Evolutionary conservation across 2,888 invertebrate species (phyloP), one percentile per base, ranked within the genome.

Genomic region (Diploptera punctata): DNA sequence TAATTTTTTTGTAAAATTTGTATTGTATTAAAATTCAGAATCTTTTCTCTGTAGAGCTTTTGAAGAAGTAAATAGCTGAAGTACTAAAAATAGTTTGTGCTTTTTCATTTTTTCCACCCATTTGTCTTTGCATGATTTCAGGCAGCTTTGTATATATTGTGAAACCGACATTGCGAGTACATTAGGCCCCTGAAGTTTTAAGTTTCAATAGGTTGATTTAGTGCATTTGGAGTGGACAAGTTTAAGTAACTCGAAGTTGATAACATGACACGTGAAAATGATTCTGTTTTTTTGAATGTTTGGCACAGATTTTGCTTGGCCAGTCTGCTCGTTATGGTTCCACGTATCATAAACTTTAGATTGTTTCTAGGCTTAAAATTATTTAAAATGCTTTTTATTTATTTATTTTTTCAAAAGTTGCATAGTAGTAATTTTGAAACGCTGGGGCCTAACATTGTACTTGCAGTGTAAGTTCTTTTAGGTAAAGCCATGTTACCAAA

Each of bases 61-160:
- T 76, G 72, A 74, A 73, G 74, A 74, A 77, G 77, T 77, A 77
- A 77, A 77, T 74, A 74, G 75, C 74, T 74, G 73, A 76, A 74
- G 72, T 71, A 67, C 71, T 68, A 68, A 75, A 74, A 76, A 73
- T 65, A 73, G 70, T 72, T 70, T 62, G 73, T 71, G 74, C 76
- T 75, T 73, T 74, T 76, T 77, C n/a, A n/a, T n/a, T 77, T 74
- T 73, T 75, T 70, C 60, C 70, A 71, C 47, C 33, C 65, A 69
- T 52, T 73, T 74, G 71, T 76, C 75, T 76, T 69, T 77, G 77
- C 77, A 77, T 77, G 77, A 74, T 77, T 77, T 75, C 77, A 77
- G 76, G 72, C 74, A 73, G 74, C 75, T 74, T 75, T 73, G 71
- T 74, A 73, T 71, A 71, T 72, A 73, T 69, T 70, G 21, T 68